Evolutionary conservation across 1,140 invertebrate species (phyloP).

Genomic region (Trichoplusia ni): DNA sequence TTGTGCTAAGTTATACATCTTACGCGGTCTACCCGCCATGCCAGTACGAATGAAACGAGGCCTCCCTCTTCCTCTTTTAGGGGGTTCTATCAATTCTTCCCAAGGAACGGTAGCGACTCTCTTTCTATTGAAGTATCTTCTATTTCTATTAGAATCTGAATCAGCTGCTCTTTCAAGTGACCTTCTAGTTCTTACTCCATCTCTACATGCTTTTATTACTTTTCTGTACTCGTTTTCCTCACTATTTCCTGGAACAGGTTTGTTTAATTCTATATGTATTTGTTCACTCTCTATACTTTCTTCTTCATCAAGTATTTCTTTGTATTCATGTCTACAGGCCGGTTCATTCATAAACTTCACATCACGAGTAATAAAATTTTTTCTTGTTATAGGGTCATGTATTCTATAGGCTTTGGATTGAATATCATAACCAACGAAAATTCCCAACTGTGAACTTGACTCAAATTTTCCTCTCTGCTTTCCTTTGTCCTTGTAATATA

Average conservation of each 20-base stretch:
- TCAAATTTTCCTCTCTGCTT: slow-evolving; percentile 32
- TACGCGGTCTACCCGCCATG: slow-evolving; percentile 20
- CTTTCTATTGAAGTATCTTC: not conserved
- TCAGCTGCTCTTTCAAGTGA: too few species aligned
- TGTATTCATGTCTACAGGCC: slow-evolving; percentile 33
- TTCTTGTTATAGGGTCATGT: slow-evolving; percentile 29
- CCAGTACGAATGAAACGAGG: slow-evolving; percentile 31
- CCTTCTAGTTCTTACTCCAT: too few species aligned
- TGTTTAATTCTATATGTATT: too few species aligned
- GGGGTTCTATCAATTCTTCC: slow-evolving; percentile 27
- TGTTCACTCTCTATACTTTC: not conserved
- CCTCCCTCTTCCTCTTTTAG: slow-evolving; percentile 30
- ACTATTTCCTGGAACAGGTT: too few species aligned
- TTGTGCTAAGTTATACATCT: slow-evolving; percentile 18
- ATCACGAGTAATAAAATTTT: slow-evolving; percentile 28
- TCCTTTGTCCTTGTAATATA: slow-evolving; percentile 32
- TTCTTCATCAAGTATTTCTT: slow-evolving; percentile 32
- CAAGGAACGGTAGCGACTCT: slow-evolving; percentile 1
- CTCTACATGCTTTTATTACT: too few species aligned
- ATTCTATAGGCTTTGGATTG: slow-evolving; percentile 31
- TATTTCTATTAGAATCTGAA: too few species aligned
- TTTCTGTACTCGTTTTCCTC: too few species aligned
- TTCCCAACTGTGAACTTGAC: slow-evolving; percentile 32
- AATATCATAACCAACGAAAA: slow-evolving; percentile 16
- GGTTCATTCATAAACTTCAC: slow-evolving; percentile 38